Conservation (phyloP, 2,797 vertebrate species). For the Platyrinchus mystaceus region DNA sequence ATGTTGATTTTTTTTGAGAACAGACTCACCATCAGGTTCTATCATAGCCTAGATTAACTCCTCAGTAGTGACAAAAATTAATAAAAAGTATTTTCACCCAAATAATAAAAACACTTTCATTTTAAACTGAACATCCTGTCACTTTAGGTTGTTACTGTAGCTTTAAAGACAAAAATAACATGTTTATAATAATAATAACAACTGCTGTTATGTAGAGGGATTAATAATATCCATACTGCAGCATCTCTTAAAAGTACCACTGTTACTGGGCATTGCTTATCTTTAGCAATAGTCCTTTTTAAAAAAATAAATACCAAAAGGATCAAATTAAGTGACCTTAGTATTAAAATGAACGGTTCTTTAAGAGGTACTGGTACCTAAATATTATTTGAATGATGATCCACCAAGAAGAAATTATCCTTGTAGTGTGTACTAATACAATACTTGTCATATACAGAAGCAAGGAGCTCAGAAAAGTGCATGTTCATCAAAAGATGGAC, state of each 20-base stretch:
- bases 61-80: slow-evolving; percentile 2
- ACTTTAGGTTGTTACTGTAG: not conserved
- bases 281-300: not conserved
- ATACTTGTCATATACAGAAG: not conserved
- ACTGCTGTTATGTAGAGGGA: not conserved
- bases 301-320: not conserved
- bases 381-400: not conserved
- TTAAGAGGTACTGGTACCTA: not conserved
- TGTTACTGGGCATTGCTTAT: not conserved
- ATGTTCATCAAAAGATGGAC: not conserved
- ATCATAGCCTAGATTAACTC: not conserved
- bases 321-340: not conserved
- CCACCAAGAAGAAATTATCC: not conserved
- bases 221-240: not conserved
- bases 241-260: not conserved
- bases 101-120: not conserved
- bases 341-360: not conserved
- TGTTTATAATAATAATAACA: not conserved
- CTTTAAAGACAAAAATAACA: not conserved
- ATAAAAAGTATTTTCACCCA: not conserved
- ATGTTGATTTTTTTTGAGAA: slow-evolving; percentile 43
- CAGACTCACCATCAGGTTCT: slow-evolving; percentile 1
- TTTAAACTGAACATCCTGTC: not conserved
- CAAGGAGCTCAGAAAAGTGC: not conserved
- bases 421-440: not conserved